These are phyloP conservation scores for Amphiprion clarkii DNA, from an alignment of 2,797 vertebrate genomes.

Conservation along the genomic window DNA sequence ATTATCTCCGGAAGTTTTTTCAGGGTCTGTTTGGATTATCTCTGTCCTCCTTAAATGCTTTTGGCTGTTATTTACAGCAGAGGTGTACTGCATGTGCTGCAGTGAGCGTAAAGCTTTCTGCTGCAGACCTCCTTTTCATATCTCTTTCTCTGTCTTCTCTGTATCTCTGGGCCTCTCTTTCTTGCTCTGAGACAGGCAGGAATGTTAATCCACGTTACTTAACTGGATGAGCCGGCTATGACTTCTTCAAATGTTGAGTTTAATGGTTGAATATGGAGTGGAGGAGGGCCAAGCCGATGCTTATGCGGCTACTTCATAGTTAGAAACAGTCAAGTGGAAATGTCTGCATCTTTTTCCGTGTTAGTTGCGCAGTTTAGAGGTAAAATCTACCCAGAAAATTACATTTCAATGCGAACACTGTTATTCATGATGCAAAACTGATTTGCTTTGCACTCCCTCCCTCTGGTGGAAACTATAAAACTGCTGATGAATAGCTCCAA, in stretches of 20 bases:
- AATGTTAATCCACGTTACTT: conserved; percentile 72
- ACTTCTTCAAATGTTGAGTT: conserved; percentile 50
- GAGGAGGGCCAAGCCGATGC: neutral
- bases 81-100: conserved; percentile 28
- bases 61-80: conserved; percentile 58
- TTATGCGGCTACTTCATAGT: conserved; percentile 25
- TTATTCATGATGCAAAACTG: conserved; percentile 26
- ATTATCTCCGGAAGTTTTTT: conserved; percentile 57
- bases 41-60: conserved; percentile 70
- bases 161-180: conserved; percentile 23
- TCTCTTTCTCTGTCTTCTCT: conserved; percentile 6
- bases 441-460: conserved; percentile 6
- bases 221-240: conserved; percentile 53
- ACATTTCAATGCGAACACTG: conserved; percentile 36
- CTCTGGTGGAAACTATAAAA: conserved; percentile 5
- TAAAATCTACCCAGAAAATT: conserved; percentile 29
- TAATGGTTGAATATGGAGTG: conserved; percentile 47
- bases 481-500: neutral
- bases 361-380: neutral
- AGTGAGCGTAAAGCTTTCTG: conserved; percentile 17
- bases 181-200: conserved; percentile 32
- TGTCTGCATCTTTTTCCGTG: conserved; percentile 17
- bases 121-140: neutral
- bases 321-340: conserved; percentile 57
- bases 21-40: conserved; percentile 69